Evolutionary conservation across 2,888 invertebrate genomes (phyloP).

Genomic region (Balanococcus diminutus): DNA sequence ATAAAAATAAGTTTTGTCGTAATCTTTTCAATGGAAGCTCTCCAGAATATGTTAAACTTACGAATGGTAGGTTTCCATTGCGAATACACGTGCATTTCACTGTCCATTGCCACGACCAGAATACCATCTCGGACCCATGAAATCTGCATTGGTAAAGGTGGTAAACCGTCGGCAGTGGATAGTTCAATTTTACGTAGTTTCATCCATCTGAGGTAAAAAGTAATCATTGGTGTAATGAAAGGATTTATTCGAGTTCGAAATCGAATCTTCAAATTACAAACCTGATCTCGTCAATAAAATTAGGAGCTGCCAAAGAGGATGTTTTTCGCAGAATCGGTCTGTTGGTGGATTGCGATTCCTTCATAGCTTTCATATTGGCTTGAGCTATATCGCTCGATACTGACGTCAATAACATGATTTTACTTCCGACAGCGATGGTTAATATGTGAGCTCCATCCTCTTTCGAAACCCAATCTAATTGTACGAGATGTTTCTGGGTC

Average conservation of each 20-base stretch:
- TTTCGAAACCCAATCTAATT: constrained; percentile 98
- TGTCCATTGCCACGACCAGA: constrained; percentile 98
- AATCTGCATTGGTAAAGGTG: constrained; percentile 97
- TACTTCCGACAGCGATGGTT: constrained; percentile 93
- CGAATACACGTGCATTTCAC: constrained; percentile 99
- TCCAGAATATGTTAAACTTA: constrained; percentile 59
- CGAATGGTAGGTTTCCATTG: constrained; percentile 86
- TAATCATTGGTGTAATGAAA: neutral
- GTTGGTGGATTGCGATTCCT: constrained; percentile 82
- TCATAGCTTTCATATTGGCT: constrained; percentile 90
- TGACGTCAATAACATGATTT: constrained; percentile 89
- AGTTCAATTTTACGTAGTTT: constrained; percentile 87
- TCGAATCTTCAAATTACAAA: constrained; percentile 11
- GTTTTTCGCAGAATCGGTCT: constrained; percentile 87
- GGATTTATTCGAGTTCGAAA: neutral
- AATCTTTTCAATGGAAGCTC: too few species aligned
- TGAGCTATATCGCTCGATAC: constrained; percentile 94
- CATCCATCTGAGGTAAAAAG: constrained; percentile 75
- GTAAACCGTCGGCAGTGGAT: constrained; percentile 91
- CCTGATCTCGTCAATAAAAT: constrained; percentile 89
- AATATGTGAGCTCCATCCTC: constrained; percentile 98
- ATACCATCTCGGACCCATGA: constrained; percentile 99
- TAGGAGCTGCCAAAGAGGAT: constrained; percentile 86
- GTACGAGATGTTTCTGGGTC: constrained; percentile 91
- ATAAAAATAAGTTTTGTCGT: neutral